A percentile compares a stretch with the other conserved stretches of the same genome.
Conservation (phyloP, 35 echinoderm and acorn worm species). For the Anneissia japonica region DNA sequence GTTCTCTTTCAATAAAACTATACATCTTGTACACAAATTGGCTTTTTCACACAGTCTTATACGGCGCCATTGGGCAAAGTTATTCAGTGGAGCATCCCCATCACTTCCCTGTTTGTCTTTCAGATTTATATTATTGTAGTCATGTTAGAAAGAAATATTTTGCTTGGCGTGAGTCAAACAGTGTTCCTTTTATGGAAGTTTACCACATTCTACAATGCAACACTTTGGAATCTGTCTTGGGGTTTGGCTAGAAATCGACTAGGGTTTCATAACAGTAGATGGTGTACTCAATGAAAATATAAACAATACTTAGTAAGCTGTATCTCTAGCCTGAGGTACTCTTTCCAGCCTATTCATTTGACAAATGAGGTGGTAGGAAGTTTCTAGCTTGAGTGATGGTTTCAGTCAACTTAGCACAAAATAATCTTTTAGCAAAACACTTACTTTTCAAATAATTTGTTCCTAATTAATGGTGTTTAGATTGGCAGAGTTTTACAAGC, state of each 20-base stretch:
- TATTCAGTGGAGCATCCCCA: background rate
- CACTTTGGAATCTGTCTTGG: background rate
- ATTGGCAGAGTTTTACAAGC: background rate
- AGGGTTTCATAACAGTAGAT: background rate
- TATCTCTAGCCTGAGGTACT: background rate
- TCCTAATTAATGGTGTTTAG: background rate
- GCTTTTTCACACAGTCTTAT: background rate
- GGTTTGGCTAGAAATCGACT: background rate
- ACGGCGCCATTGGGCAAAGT: background rate
- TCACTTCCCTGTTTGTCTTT: background rate
- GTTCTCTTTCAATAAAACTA: background rate
- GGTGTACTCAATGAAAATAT: background rate
- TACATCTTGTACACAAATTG: background rate
- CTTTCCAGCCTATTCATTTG: background rate
- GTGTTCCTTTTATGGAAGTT: background rate
- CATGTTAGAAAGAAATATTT: background rate
- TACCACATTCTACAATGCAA: background rate
- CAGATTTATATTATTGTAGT: background rate
- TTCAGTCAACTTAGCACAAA: background rate
- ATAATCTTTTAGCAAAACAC: background rate
- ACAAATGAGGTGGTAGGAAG: background rate
- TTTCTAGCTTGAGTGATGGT: background rate
- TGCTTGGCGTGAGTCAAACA: background rate
- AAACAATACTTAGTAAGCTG: background rate
- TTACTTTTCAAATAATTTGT: background rate